A percentile compares a stretch with the other conserved stretches of the same genome.
Evolutionary conservation across 2,113 vertebrate genomes (phyloP).

Genomic region (Romanogobio albipinnatus): DNA sequence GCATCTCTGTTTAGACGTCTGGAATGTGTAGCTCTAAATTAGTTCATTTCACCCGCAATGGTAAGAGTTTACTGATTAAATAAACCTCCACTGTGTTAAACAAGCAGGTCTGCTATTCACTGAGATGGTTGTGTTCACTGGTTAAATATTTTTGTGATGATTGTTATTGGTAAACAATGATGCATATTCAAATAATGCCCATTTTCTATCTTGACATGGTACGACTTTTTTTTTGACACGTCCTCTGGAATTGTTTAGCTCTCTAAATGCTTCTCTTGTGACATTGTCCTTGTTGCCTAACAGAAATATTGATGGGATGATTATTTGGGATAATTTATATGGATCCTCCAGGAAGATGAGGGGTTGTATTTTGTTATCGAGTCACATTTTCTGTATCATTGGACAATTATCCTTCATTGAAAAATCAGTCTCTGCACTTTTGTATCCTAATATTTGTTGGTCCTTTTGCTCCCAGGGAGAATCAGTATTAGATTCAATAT

Average conservation of each 20-base stretch:
- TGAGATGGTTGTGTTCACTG: not conserved
- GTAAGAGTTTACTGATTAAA: slow-evolving; percentile 10
- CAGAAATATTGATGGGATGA: slow-evolving; percentile 51
- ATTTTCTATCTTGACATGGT: not conserved
- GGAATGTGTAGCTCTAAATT: slow-evolving; percentile 7
- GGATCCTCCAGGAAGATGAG: slow-evolving; percentile 43
- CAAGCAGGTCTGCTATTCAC: not conserved
- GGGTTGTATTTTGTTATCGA: slow-evolving; percentile 38
- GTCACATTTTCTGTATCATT: slow-evolving; percentile 42
- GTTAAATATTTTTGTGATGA: not conserved
- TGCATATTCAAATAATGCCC: not conserved
- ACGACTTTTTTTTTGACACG: not conserved
- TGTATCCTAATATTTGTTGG: slow-evolving; percentile 42
- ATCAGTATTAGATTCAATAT: slow-evolving; percentile 54
- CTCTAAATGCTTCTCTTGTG: slow-evolving; percentile 7
- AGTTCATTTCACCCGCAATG: not conserved
- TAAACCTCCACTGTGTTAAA: slow-evolving; percentile 15
- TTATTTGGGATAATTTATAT: slow-evolving; percentile 44
- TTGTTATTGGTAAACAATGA: slow-evolving; percentile 18
- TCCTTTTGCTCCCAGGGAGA: slow-evolving; percentile 33
- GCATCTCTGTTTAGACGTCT: slow-evolving; percentile 19
- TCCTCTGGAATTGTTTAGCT: slow-evolving; percentile 13
- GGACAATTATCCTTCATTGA: slow-evolving; percentile 48
- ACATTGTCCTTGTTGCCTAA: slow-evolving; percentile 10
- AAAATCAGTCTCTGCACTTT: slow-evolving; percentile 31